Conservation (phyloP, 2,113 vertebrate species). For the Urocolius indicus region DNA sequence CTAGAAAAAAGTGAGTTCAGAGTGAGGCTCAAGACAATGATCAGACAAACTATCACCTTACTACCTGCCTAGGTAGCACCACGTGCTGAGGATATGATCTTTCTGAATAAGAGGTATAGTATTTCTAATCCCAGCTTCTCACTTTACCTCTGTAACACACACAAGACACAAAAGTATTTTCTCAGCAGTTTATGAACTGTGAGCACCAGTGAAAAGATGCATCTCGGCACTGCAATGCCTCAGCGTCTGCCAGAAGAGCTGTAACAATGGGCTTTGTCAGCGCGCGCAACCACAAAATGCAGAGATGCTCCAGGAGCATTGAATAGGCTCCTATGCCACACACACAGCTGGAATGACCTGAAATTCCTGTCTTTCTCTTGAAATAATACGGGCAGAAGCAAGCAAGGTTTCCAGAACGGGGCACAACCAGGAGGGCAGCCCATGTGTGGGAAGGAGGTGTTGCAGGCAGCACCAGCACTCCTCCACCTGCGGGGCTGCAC, state of each 20-base stretch:
- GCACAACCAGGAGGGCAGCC: background rate
- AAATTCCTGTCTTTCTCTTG: background rate
- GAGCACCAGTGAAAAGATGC: background rate
- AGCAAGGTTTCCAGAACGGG: accelerated
- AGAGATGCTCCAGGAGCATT: background rate
- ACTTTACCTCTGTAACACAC: background rate
- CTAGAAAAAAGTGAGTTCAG: background rate
- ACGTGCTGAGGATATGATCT: accelerated
- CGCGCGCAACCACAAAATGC: background rate
- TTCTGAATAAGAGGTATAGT: background rate
- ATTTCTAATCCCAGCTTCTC: background rate
- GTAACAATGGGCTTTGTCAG: background rate
- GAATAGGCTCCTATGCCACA: background rate
- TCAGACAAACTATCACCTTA: background rate
- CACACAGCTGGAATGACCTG: background rate
- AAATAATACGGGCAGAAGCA: accelerated
- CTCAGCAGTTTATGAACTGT: background rate
- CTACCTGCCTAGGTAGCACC: background rate
- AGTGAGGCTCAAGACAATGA: background rate
- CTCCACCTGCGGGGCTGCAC: background rate
- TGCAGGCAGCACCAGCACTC: background rate
- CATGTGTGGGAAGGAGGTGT: accelerated
- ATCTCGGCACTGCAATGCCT: background rate
- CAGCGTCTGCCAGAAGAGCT: background rate
- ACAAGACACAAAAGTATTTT: background rate